Evolutionary conservation across 2,113 vertebrate species (phyloP).

Genomic region (Rhea pennata): DNA sequence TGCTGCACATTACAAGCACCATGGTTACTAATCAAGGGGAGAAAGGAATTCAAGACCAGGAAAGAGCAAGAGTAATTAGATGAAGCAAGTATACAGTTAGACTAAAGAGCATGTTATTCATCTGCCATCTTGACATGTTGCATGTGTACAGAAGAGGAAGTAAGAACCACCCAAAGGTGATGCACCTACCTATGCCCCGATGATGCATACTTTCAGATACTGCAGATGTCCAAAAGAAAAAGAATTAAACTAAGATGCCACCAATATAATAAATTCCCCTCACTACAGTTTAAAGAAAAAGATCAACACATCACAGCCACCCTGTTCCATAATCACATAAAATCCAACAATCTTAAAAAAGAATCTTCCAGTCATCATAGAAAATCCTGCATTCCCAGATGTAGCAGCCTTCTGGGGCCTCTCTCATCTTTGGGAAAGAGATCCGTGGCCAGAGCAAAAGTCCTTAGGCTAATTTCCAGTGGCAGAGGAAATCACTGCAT

Average conservation of each 20-base stretch:
- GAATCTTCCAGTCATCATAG: not conserved
- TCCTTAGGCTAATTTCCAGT: not conserved
- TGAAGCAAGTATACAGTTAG: conserved; percentile 5
- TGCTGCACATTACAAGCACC: conserved; percentile 66
- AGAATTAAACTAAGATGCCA: not conserved
- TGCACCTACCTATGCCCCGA: not conserved
- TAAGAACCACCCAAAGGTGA: not conserved
- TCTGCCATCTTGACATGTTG: not conserved
- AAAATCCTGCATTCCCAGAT: not conserved
- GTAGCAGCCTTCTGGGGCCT: not conserved
- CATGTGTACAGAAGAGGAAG: not conserved
- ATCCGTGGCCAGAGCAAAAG: not conserved
- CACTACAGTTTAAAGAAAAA: not conserved
- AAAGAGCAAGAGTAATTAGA: conserved; percentile 47
- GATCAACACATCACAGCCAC: not conserved
- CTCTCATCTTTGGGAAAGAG: not conserved
- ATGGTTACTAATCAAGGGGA: conserved; percentile 71
- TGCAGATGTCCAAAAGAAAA: not conserved
- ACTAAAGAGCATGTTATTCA: conserved; percentile 5
- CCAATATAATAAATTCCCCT: not conserved
- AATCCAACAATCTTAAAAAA: not conserved
- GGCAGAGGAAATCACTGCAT: not conserved
- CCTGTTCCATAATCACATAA: not conserved
- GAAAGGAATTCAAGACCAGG: conserved; percentile 36
- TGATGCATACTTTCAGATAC: not conserved